Evolutionary conservation across 2,888 invertebrate genomes (phyloP).

Genomic region (Vesta saturnalis): DNA sequence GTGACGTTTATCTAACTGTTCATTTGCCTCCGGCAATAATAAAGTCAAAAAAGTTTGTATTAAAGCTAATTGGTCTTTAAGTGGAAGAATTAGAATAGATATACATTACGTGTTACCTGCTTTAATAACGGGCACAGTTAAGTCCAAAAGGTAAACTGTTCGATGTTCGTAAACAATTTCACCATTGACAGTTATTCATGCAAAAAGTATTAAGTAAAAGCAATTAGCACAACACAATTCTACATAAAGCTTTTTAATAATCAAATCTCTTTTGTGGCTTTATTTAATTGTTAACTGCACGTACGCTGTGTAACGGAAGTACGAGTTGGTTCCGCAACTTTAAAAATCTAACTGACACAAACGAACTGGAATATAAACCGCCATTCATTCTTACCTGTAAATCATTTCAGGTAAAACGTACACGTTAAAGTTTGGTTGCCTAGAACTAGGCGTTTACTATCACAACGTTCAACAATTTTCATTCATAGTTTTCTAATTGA

Average conservation of each 20-base stretch:
- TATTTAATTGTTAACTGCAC: neutral
- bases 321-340: conserved; percentile 34
- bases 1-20: no score
- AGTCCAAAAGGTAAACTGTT: conserved; percentile 16
- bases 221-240: neutral
- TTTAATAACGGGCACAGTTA: conserved; percentile 6
- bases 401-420: conserved; percentile 14
- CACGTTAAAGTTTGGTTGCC: conserved; percentile 25
- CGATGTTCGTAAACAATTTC: conserved; percentile 18
- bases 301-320: conserved; percentile 23
- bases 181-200: conserved; percentile 22
- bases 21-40: no score
- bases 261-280: neutral
- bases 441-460: conserved; percentile 18
- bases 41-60: no score
- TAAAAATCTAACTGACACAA: conserved; percentile 40
- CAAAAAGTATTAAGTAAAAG: neutral
- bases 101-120: conserved; percentile 21
- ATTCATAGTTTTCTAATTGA: no score
- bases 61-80: no score
- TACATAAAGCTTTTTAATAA: no score
- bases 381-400: conserved; percentile 40
- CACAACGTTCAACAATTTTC: no score
- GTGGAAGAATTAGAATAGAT: no score
- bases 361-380: conserved; percentile 27